Conservation (phyloP, 2,113 vertebrate genomes). For the Corydoras maculifer region DNA sequence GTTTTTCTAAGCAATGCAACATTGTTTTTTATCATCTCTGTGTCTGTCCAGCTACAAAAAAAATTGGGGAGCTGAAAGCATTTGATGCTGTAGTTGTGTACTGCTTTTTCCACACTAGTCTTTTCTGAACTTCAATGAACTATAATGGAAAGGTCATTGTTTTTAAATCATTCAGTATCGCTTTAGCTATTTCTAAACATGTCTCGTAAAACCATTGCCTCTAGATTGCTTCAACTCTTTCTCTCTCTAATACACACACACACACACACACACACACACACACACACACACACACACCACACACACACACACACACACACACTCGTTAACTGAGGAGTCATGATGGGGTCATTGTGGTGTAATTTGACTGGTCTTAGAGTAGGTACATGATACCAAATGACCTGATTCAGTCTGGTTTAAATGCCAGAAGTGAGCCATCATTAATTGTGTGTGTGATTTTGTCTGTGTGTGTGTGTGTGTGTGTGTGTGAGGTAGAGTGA, state of each 20-base stretch:
- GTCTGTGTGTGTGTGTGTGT: not conserved
- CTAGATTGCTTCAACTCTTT: not conserved
- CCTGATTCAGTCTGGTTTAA: conserved; percentile 25
- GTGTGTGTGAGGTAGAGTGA: not conserved
- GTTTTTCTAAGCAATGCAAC: too few species aligned
- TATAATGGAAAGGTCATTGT: not conserved
- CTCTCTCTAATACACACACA: not conserved
- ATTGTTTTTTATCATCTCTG: too few species aligned
- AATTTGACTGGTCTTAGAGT: conserved; percentile 21
- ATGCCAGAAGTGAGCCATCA: conserved; percentile 30
- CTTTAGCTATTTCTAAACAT: not conserved
- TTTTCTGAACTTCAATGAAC: too few species aligned
- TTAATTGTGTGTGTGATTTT: conserved; percentile 28
- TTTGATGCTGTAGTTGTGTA: too few species aligned
- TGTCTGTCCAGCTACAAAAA: too few species aligned
- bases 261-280: not conserved
- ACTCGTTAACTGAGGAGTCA: conserved; percentile 16
- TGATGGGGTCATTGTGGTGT: conserved; percentile 17
- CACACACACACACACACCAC: not conserved
- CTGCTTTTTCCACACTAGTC: too few species aligned
- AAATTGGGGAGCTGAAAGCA: too few species aligned
- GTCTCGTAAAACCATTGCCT: too few species aligned
- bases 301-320: conserved; percentile 9
- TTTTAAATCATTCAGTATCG: not conserved
- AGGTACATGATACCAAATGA: conserved; percentile 33